Percentiles rank a stretch among this genome's conserved stretches.
Evolutionary conservation across 2,888 invertebrate species (phyloP).

Genomic region (Oithona nana): DNA sequence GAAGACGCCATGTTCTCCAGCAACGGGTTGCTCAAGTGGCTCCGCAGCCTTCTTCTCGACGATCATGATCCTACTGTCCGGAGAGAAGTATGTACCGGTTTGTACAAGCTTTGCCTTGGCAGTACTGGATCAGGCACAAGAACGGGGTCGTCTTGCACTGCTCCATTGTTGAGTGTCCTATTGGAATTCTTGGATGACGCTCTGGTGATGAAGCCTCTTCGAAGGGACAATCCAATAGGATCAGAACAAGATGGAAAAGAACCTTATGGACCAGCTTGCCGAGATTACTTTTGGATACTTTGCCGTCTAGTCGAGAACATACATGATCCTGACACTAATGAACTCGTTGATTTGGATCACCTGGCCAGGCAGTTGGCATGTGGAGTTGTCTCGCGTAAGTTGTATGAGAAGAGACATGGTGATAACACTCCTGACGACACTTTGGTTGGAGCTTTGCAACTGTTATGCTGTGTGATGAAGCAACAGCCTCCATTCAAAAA

Average conservation of each 20-base stretch:
- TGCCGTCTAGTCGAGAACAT: conserved; percentile 70
- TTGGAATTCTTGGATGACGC: conserved; percentile 62
- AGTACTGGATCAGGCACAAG: conserved; percentile 25
- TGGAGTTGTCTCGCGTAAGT: conserved; percentile 55
- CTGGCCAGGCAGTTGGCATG: conserved; percentile 44
- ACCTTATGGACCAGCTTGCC: conserved; percentile 78
- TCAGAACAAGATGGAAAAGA: conserved; percentile 62
- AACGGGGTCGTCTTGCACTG: conserved; percentile 30
- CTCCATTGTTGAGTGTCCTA: conserved; percentile 59
- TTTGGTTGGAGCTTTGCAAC: conserved; percentile 61
- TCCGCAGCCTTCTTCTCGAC: conserved; percentile 64
- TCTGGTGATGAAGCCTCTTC: conserved; percentile 55
- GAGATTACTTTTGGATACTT: conserved; percentile 83
- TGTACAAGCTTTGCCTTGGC: conserved; percentile 69
- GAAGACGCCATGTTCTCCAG: conserved; percentile 54
- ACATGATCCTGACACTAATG: conserved; percentile 30
- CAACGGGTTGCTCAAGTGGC: conserved; percentile 47
- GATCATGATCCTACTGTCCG: conserved; percentile 81
- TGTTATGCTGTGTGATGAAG: conserved; percentile 68
- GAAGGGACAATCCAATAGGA: conserved; percentile 25
- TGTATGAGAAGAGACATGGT: conserved; percentile 52
- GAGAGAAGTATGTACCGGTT: conserved; percentile 72
- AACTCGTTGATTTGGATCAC: conserved; percentile 47
- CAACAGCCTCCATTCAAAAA: conserved; percentile 71
- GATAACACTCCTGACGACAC: conserved; percentile 73